Base-by-base conservation (phyloP, 2,888 invertebrate genomes). In the Metalampra italica region DNA sequence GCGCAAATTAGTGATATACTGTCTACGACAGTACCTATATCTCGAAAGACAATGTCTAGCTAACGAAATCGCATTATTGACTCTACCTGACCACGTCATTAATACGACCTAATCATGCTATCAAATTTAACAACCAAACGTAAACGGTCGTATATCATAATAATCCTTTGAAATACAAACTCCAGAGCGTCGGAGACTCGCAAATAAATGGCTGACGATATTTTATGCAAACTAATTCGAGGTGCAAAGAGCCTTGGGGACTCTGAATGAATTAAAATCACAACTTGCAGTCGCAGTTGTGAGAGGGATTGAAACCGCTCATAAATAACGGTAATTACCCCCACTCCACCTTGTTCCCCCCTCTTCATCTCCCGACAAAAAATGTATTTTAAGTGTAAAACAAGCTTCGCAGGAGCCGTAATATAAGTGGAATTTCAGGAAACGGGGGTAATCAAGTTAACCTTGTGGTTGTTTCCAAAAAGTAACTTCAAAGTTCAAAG, bases 241-340 rank as follows among this genome's bases (percentile, higher is more conserved):
- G 80, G 81, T 84, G 85, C 82, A 84, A 83, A 86, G 81, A 81
- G 82, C 79, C 64, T 66, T 66, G 69, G 75, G 75, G 75, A 69
- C 74, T 72, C 68, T 58, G 76, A 78, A 86, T 83, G 81, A 85
- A 84, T 86, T 85, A 83, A 85, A 87, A 84, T 82, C 80, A 82
- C 81, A 79, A 84, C 78, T 81, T 85, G 83, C 84, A 85, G 75
- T 79, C 78, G 77, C 72, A 76, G 70, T 64, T 56, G 69, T n/a
- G 11, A 22, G 71, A 69, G 73, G 74, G 78, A 69, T 71, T 67
- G 71, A 76, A 74, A 80, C 82, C 82, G 80, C 82, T 78, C 81
- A 88, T 85, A 89, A 86, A 88, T 88, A 86, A 85, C 76, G 62
- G 71, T 81, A 84, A 86, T 86, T 85, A 83, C 77, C 59, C 68